A percentile compares a stretch with the other conserved stretches of the same genome.
Evolutionary conservation across 2,113 vertebrate genomes (phyloP).

Genomic region (Serilophus lunatus): DNA sequence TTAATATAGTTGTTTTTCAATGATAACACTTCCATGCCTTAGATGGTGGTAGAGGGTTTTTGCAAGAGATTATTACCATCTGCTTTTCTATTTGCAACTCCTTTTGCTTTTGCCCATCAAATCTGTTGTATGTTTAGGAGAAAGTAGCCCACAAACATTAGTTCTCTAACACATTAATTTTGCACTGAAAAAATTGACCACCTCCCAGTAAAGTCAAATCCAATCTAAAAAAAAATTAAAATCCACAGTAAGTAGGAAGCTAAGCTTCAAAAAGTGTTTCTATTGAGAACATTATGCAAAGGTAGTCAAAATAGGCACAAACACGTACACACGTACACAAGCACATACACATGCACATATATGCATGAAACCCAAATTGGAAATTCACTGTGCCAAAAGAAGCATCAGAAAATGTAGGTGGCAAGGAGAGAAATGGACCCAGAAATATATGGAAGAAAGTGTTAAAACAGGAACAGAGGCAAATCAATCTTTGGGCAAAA

Average conservation of each 20-base stretch:
- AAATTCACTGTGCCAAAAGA: slow-evolving; percentile 48
- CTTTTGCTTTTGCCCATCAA: not conserved
- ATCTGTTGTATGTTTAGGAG: not conserved
- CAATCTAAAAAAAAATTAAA: not conserved
- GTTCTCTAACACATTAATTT: not conserved
- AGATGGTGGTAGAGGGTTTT: not conserved
- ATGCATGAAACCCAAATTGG: not conserved
- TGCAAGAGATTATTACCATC: not conserved
- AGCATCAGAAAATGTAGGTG: slow-evolving; percentile 40
- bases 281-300: slow-evolving; percentile 55
- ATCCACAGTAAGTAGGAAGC: not conserved
- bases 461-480: not conserved
- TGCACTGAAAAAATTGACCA: not conserved
- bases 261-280: slow-evolving; percentile 39
- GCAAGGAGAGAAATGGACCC: not conserved
- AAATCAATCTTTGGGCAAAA: not conserved
- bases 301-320: slow-evolving; percentile 13
- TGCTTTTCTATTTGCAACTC: not conserved
- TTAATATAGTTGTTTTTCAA: not conserved
- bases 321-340: not conserved
- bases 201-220: not conserved
- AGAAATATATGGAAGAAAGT: not conserved
- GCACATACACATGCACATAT: not conserved
- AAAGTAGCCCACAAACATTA: not conserved
- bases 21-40: not conserved